Base-by-base conservation (phyloP, 2,888 invertebrate species). In the Dastarcus helophoroides region DNA sequence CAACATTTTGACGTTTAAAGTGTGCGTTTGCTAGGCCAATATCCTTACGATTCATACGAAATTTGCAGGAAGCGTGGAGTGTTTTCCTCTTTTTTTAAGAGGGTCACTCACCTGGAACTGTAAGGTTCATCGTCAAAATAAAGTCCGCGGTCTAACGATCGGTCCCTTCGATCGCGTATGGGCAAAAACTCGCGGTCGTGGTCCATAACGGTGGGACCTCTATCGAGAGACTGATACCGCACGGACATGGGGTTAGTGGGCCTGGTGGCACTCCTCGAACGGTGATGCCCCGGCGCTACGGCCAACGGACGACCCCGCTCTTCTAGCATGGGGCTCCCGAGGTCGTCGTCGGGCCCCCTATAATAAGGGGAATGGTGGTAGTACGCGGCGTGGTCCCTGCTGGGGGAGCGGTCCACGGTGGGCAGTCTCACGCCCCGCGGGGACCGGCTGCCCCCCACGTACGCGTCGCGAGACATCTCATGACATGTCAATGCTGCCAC, bases 341-440 rank as follows among this genome's bases (percentile, higher is more conserved):
- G 76, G 64, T 85, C 83, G 64, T 86, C 85, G 66, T 78, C 77
- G n/a, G n/a, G n/a, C n/a, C n/a, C n/a, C 66, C 78, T 75, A 62
- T 76, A 69, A 59, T 76, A 71, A 61, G 77, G 77, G 67, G 78
- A 76, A 57, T 68, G 67, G 60, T 60, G 65, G 56, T 67, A 64
- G 63, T 64, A 64, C 25, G 53, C 43, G 46, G 71, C 70, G 68
- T 84, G 83, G 62, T 73, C 75, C 60, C 85, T 73, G 55, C 84
- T 82, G 62, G 86, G 86, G 64, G 84, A 83, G 62, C 85, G 79
- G 75, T 88, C 86, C 63, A 85, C 85, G 62, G 84, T 85, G 60
- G 86, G 85, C 67, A 86, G 68, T 63, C 77, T 79, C 67, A 75
- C 69, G 59, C 68, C 66, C 54, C 75, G 68, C 68, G 77, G 69